Conservation (phyloP, 92 coral and sea anemone species). For the Pocillopora meandrina region DNA sequence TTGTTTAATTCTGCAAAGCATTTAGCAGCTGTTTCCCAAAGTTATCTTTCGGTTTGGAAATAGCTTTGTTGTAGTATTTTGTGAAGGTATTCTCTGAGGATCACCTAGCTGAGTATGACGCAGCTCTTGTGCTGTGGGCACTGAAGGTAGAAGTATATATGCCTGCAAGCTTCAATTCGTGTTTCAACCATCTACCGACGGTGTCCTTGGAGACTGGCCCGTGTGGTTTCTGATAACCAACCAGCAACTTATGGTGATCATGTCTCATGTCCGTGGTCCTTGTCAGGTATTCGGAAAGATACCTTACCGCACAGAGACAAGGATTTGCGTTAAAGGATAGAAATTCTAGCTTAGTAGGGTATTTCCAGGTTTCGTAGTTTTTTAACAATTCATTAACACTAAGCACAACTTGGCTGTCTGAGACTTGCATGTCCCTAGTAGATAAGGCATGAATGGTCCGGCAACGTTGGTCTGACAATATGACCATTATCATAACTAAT, state of each 20-base stretch:
- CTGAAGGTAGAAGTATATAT: slow-evolving; percentile 45
- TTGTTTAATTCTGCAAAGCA: slow-evolving; percentile 36
- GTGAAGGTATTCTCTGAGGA: slow-evolving; percentile 58
- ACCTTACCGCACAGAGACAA: slow-evolving; percentile 41
- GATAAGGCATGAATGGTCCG: slow-evolving; percentile 46
- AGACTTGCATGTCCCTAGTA: slow-evolving; percentile 25
- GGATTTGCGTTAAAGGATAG: slow-evolving; percentile 13
- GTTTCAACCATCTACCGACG: slow-evolving; percentile 27
- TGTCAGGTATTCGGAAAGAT: slow-evolving; percentile 28
- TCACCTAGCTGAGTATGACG: slow-evolving; percentile 55
- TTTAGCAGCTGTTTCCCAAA: slow-evolving; percentile 38
- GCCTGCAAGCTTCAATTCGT: slow-evolving; percentile 40
- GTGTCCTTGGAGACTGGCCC: slow-evolving; percentile 38
- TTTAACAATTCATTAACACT: slow-evolving; percentile 36
- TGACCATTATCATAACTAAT: slow-evolving; percentile 40
- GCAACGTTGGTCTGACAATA: slow-evolving; percentile 57
- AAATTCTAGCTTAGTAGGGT: slow-evolving; percentile 38
- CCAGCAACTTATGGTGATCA: slow-evolving; percentile 33
- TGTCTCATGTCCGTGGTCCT: slow-evolving; percentile 32
- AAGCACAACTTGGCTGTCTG: slow-evolving; percentile 27
- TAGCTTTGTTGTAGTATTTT: slow-evolving; percentile 51
- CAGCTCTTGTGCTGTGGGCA: slow-evolving; percentile 55
- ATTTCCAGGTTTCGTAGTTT: slow-evolving; percentile 38
- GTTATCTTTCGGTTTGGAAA: slow-evolving; percentile 28
- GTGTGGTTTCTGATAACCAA: slow-evolving; percentile 56